These are phyloP conservation scores for Ectropis grisescens DNA, from an alignment of 1,140 invertebrate species.

Conservation along the genomic window DNA sequence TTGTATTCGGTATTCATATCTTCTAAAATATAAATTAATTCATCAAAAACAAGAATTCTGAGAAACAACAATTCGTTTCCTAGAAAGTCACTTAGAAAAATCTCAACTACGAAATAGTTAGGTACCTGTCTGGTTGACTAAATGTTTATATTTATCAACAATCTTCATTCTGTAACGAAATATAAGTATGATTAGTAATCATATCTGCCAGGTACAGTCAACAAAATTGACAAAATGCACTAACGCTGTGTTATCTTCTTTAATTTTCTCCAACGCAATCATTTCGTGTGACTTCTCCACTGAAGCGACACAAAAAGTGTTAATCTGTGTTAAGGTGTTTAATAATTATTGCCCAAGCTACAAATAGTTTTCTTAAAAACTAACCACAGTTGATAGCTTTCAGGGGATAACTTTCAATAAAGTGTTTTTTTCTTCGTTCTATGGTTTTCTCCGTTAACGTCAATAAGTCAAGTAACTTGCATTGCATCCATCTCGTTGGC, in stretches of 20 bases:
- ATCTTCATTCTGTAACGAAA: slow-evolving; percentile 19
- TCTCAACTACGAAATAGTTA: background rate
- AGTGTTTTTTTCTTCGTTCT: slow-evolving; percentile 27
- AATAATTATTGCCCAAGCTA: no score
- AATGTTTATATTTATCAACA: slow-evolving; percentile 20
- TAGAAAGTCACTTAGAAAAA: no score
- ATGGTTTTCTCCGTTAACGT: slow-evolving; percentile 48
- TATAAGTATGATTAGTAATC: no score
- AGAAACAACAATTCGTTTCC: no score
- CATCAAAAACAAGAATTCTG: no score
- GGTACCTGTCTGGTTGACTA: slow-evolving; percentile 15
- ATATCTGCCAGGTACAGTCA: no score
- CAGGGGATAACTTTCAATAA: slow-evolving; percentile 24
- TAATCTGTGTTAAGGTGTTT: no score
- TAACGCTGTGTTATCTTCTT: slow-evolving; percentile 18
- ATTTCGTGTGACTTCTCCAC: slow-evolving; percentile 3
- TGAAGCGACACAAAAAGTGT: no score
- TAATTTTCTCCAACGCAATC: slow-evolving; percentile 8
- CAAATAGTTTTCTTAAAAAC: no score
- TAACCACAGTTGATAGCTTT: slow-evolving; percentile 31
- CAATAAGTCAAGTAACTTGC: slow-evolving; percentile 45
- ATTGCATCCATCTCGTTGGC: slow-evolving; percentile 38
- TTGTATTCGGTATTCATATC: no score
- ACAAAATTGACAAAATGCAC: no score
- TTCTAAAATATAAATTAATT: no score